Base-by-base conservation (phyloP, 2,113 vertebrate species). In the Atractosteus spatula region DNA sequence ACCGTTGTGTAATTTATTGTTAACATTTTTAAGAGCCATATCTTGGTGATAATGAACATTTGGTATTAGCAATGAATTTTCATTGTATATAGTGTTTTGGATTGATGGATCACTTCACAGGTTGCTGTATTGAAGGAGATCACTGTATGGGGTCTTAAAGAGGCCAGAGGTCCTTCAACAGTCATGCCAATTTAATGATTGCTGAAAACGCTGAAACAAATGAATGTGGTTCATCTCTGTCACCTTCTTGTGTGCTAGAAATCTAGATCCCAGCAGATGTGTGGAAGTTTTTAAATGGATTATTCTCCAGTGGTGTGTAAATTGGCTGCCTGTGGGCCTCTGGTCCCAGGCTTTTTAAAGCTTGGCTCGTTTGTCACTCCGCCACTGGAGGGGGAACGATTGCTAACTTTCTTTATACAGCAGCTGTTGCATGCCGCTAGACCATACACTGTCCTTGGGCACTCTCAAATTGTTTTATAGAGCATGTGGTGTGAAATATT, bases 281-380 rank as follows among this genome's bases (percentile, higher is more conserved):
- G 11, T 12, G 11, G n/a, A n/a, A 12, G 11, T n/a, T 59, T 59
- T 12, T 59, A 59, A 59, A 59, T 59, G 56, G 56, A 59, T 59
- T 59, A 59, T 59, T 59, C 56, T 59, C n/a, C 7, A n/a, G 56
- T 12, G 11, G n/a, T n/a, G 56, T n/a, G n/a, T 59, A n/a, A 59
- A 59, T 59, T 12, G 12, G 56, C 56, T 59, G 56, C 56, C n/a
- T 59, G 7, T 59, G 56, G 56, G 56, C 56, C 56, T 59, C 3
- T 4, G n/a, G 56, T n/a, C 56, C 12, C n/a, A 59, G 56, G n/a
- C n/a, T 59, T 59, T n/a, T 13, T 12, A 59, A 59, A 8, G 56
- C 56, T 59, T n/a, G n/a, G n/a, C 11, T 59, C 56, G 56, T 59
- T 59, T 59, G 56, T 59, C 56, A 59, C 56, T 59, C 12, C 56